Conservation (phyloP, 2,888 invertebrate genomes). For the Crematogaster levior region DNA sequence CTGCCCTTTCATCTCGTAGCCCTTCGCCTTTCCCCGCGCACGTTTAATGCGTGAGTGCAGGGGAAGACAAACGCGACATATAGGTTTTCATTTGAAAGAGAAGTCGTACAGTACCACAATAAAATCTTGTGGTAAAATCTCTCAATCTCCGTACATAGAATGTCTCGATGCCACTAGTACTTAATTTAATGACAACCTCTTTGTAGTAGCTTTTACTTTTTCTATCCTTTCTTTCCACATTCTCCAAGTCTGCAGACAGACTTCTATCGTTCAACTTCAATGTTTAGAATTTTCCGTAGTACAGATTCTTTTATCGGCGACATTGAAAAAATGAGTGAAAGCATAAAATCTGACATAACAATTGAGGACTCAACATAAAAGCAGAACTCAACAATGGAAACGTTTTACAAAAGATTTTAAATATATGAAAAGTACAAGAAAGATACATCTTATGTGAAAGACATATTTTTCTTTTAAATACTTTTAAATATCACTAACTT, state of each 20-base stretch:
- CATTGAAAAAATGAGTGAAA: not conserved
- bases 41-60: conserved; percentile 26
- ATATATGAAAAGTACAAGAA: not conserved
- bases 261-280: not conserved
- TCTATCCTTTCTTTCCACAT: not conserved
- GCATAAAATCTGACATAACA: not conserved
- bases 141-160: not conserved
- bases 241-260: not conserved
- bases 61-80: conserved; percentile 18
- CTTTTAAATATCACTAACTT: not conserved
- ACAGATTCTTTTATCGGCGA: not conserved
- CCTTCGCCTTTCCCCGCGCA: conserved; percentile 29
- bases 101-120: conserved; percentile 5
- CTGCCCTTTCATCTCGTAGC: conserved; percentile 42
- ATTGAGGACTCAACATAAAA: not conserved
- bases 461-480: not conserved
- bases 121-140: conserved; percentile 31
- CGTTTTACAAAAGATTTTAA: not conserved
- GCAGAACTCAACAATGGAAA: not conserved
- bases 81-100: conserved; percentile 21
- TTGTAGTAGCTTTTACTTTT: not conserved
- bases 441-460: not conserved
- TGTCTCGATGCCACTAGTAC: conserved; percentile 14
- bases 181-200: conserved; percentile 38
- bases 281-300: not conserved